Percentiles rank a stretch among this genome's conserved stretches.
phyloP scores from a whole-genome alignment of 2,113 vertebrate species.

The Phrynocephalus versicolor region DNA sequence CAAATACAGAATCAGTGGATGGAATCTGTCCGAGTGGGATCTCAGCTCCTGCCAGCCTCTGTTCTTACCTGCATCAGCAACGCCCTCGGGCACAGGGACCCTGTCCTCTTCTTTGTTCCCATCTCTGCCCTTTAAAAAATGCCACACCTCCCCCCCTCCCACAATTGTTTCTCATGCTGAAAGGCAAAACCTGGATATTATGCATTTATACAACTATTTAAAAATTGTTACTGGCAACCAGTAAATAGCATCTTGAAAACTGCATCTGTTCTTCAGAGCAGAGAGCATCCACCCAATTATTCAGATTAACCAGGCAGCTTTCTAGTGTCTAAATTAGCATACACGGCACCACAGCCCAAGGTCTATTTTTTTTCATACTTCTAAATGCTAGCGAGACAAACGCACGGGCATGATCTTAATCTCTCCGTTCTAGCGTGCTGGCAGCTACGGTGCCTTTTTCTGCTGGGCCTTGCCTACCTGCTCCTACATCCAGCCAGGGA shows the following conservation, averaged over 20 bases:
- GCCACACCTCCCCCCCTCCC: too few relatives aligned
- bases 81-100: too few relatives aligned
- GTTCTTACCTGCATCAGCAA: too few relatives aligned
- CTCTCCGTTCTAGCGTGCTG: rapidly evolving
- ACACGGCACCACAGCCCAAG: rapidly evolving
- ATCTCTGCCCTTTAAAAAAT: background rate
- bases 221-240: background rate
- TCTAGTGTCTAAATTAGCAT: background rate
- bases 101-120: too few relatives aligned
- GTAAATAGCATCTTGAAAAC: background rate
- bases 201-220: background rate
- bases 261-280: slow-evolving; percentile 2
- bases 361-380: background rate
- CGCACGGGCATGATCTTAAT: too few relatives aligned
- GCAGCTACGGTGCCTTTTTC: rapidly evolving
- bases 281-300: background rate
- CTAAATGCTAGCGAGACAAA: background rate
- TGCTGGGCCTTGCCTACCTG: rapidly evolving
- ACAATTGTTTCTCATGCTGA: background rate
- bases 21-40: too few relatives aligned
- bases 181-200: background rate
- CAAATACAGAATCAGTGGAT: too few relatives aligned
- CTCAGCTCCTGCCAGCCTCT: too few relatives aligned
- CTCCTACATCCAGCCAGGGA: background rate
- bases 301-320: background rate